These are phyloP conservation scores for Synergus laeviventris DNA, from an alignment of 2,888 invertebrate genomes.

Conservation along the genomic window DNA sequence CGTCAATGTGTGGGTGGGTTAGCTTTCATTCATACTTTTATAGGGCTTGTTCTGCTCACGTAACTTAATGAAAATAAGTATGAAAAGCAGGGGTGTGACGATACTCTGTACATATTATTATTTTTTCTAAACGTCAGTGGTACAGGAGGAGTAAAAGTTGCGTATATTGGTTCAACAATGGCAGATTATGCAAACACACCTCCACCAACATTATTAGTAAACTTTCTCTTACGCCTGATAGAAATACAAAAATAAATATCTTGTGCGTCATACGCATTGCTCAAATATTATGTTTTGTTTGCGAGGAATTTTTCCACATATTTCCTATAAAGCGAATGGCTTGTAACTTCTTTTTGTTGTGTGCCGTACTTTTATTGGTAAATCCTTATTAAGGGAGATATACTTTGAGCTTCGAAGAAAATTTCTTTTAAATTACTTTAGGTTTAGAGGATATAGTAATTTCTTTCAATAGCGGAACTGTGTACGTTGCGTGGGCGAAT, in stretches of 20 bases:
- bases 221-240: background rate
- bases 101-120: background rate
- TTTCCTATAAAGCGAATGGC: background rate
- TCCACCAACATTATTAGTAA: background rate
- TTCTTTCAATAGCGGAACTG: constrained; percentile 10
- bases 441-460: too few species aligned
- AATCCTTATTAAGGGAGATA: too few species aligned
- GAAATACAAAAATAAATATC: background rate
- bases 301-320: background rate
- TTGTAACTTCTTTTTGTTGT: too few species aligned
- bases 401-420: too few species aligned
- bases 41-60: background rate
- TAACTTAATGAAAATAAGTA: background rate
- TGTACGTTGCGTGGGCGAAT: constrained; percentile 5
- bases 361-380: too few species aligned
- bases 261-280: background rate
- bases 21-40: background rate
- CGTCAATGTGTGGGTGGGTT: background rate
- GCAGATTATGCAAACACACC: background rate
- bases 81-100: background rate
- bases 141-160: background rate
- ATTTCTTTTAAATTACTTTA: too few species aligned
- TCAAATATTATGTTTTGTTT: background rate
- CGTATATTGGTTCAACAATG: background rate
- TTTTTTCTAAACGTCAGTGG: background rate